Percentiles rank a stretch among this genome's conserved stretches.
These are phyloP conservation scores for Stichodactyla helianthus DNA, from an alignment of 64 coral and sea anemone genomes.

Conservation along the genomic window DNA sequence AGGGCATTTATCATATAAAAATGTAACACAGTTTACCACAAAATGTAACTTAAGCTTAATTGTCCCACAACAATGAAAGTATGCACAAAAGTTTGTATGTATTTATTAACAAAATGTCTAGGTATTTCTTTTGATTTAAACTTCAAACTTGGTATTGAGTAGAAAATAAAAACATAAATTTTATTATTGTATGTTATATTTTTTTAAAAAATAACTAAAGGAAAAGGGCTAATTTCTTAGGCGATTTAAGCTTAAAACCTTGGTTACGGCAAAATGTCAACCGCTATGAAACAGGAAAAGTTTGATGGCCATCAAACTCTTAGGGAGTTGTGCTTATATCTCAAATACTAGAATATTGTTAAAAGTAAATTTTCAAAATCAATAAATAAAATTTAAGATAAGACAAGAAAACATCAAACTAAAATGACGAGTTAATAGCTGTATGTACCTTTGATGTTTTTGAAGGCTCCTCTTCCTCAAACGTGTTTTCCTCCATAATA, in stretches of 20 bases:
- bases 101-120: too few species aligned
- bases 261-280: constrained; percentile 5
- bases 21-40: too few species aligned
- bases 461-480: not conserved
- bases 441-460: not conserved
- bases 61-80: too few species aligned
- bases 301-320: not conserved
- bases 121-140: too few species aligned
- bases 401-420: not conserved
- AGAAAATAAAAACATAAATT: too few species aligned
- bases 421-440: not conserved
- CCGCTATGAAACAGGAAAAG: not conserved
- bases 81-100: too few species aligned
- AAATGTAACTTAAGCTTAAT: too few species aligned
- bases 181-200: too few species aligned
- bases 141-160: too few species aligned
- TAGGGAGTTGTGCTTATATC: not conserved
- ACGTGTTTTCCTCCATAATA: not conserved
- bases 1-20: too few species aligned
- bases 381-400: not conserved
- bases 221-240: not conserved
- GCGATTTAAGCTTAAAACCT: not conserved
- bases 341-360: not conserved
- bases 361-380: not conserved
- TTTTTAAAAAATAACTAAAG: not conserved